Percentiles rank a stretch among this genome's conserved stretches.
Evolutionary conservation across 2,888 invertebrate genomes (phyloP).

Genomic region (Drosophila birchii): DNA sequence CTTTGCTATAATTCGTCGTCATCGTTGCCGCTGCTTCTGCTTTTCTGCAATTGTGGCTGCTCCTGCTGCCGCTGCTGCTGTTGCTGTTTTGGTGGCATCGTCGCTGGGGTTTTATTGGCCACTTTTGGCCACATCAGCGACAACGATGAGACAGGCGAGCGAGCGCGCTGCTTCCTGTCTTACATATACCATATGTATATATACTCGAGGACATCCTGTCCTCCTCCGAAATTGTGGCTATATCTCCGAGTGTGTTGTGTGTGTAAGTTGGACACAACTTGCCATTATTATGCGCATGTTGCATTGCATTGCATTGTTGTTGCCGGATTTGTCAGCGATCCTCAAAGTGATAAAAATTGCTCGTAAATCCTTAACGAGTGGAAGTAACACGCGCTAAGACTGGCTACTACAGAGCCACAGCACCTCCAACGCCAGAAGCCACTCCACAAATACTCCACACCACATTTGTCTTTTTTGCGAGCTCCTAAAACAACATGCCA

Average conservation of each 20-base stretch:
- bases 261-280: conserved; percentile 67
- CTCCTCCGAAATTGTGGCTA: conserved; percentile 13
- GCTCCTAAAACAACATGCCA: conserved; percentile 63
- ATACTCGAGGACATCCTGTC: conserved; percentile 4
- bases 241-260: conserved; percentile 1
- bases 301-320: conserved; percentile 72
- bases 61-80: conserved; percentile 12
- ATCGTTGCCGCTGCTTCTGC: conserved; percentile 52
- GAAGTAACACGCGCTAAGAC: conserved; percentile 79
- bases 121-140: conserved; percentile 82
- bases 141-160: conserved; percentile 81
- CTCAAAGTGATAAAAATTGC: conserved; percentile 85
- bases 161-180: conserved; percentile 64
- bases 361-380: conserved; percentile 85
- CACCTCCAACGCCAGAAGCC: conserved; percentile 3
- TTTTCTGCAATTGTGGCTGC: conserved; percentile 32
- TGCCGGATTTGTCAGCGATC: conserved; percentile 85
- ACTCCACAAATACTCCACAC: conserved; percentile 39
- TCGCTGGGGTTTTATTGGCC: conserved; percentile 76
- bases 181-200: conserved; percentile 10
- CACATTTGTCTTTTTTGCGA: conserved; percentile 78
- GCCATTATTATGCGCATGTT: conserved; percentile 81
- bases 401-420: conserved; percentile 8
- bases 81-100: conserved; percentile 27
- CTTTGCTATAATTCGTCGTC: conserved; percentile 80